Evolutionary conservation across 2,113 vertebrate species (phyloP).

Genomic region (Gopherus flavomarginatus): DNA sequence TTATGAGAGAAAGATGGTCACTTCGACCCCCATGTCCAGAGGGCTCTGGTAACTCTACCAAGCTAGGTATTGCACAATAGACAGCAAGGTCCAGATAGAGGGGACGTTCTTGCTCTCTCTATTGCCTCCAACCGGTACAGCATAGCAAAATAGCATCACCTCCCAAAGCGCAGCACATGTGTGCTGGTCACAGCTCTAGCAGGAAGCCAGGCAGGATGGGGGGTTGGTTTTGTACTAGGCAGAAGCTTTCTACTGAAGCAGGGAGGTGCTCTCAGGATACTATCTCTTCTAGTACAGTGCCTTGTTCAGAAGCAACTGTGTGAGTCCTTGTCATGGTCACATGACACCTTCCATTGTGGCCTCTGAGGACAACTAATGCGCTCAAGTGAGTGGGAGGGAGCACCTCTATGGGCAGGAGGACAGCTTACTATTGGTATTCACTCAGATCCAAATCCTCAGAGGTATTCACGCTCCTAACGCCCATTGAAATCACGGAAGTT

Average conservation of each 20-base stretch:
- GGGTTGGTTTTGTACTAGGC: neutral
- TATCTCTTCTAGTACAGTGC: neutral
- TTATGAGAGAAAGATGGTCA: neutral
- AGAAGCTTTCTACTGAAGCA: neutral
- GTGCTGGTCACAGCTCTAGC: neutral
- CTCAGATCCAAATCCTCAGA: neutral
- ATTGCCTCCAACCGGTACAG: neutral
- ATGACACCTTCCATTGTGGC: neutral
- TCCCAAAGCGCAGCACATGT: neutral
- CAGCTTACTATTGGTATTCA: neutral
- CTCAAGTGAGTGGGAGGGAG: neutral
- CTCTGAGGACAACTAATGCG: neutral
- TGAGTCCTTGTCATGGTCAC: neutral
- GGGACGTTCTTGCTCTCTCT: neutral
- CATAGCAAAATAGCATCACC: neutral
- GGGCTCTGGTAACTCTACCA: neutral
- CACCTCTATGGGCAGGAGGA: neutral
- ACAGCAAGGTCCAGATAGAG: neutral
- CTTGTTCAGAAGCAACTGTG: neutral
- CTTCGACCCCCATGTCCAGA: neutral
- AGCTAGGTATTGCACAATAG: neutral
- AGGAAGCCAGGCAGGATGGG: neutral
- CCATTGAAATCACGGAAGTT: neutral
- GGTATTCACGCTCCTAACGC: neutral
- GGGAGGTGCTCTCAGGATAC: neutral